These are phyloP conservation scores for Molanna angustata DNA, from an alignment of 2,888 invertebrate species.

Conservation along the genomic window DNA sequence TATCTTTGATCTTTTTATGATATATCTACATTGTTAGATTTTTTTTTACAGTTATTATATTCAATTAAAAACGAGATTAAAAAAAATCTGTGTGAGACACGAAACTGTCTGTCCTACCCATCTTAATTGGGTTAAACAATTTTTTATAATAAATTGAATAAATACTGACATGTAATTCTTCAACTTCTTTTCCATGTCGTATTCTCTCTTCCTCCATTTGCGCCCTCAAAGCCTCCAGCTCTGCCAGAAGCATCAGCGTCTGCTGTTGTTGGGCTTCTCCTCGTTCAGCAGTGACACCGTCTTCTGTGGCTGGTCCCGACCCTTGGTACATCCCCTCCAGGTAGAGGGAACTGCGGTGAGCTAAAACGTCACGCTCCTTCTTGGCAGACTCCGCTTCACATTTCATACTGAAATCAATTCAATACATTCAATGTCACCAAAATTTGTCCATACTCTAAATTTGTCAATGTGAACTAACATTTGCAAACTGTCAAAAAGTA, in stretches of 20 bases:
- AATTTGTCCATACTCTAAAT: no score
- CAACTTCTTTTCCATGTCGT: slow-evolving; percentile 55
- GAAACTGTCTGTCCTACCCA: no score
- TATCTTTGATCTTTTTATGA: no score
- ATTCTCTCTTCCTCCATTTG: slow-evolving; percentile 60
- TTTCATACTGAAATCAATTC: slow-evolving; percentile 43
- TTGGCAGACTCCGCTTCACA: slow-evolving; percentile 59
- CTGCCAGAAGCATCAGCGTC: slow-evolving; percentile 46
- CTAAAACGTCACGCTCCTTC: slow-evolving; percentile 61
- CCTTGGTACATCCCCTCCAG: slow-evolving; percentile 42
- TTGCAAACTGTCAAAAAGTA: no score
- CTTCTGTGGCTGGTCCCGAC: not conserved
- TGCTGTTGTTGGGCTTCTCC: slow-evolving; percentile 11
- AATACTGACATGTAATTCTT: slow-evolving; percentile 56
- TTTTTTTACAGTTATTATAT: no score
- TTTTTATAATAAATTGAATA: no score
- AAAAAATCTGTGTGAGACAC: no score
- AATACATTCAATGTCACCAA: not conserved
- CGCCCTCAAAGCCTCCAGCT: slow-evolving; percentile 62
- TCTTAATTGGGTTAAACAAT: no score
- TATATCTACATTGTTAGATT: no score
- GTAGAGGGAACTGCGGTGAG: slow-evolving; percentile 66
- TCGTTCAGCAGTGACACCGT: not conserved
- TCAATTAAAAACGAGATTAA: no score
- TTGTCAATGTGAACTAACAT: no score